Conservation (phyloP, 2,888 invertebrate genomes). For the Trachelus iudaicus region DNA sequence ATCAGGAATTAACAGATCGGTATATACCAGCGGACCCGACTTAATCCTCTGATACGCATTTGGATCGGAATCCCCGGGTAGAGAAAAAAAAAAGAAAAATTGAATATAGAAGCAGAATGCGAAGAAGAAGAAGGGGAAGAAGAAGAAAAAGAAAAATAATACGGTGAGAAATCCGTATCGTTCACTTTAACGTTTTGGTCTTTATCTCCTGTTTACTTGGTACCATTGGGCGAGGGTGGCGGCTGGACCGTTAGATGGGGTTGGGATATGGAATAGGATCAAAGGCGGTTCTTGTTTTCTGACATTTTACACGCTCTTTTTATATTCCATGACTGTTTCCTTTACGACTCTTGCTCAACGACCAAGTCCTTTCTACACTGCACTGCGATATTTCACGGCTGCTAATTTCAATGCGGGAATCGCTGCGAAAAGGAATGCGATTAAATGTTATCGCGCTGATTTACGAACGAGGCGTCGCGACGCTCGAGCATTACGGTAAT, state of each 20-base stretch:
- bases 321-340: no score
- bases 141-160: neutral
- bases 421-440: neutral
- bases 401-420: neutral
- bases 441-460: neutral
- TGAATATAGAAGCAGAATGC: neutral
- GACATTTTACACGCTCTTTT: neutral
- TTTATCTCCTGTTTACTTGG: neutral
- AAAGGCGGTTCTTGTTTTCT: neutral
- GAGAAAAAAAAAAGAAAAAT: neutral
- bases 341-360: neutral
- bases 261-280: neutral
- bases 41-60: neutral
- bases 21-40: neutral
- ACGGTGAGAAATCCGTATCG: neutral
- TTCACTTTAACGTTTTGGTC: neutral
- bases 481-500: neutral
- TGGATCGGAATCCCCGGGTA: neutral
- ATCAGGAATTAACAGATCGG: conserved; percentile 18
- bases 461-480: neutral
- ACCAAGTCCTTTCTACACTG: neutral
- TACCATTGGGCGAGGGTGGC: neutral
- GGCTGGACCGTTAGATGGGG: neutral
- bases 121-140: neutral
- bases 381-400: neutral